phyloP scores from a whole-genome alignment of 2,113 vertebrate genomes.

The Perca flavescens region DNA sequence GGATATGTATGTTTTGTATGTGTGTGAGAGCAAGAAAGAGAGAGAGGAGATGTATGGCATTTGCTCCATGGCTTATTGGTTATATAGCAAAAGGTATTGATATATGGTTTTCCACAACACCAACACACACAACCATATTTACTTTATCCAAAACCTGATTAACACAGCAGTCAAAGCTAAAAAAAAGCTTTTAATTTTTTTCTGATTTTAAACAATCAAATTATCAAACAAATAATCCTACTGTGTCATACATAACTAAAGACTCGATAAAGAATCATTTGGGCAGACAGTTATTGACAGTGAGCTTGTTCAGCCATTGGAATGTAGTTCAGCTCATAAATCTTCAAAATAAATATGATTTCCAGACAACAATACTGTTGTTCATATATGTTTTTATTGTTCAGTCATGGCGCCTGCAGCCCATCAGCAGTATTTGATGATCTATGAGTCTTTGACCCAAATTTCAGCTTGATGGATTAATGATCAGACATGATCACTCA shows the following conservation, averaged over 20 bases:
- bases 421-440: constrained; percentile 9
- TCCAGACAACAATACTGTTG: constrained; percentile 11
- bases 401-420: background rate
- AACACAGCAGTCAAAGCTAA: background rate
- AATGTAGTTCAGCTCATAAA: constrained; percentile 7
- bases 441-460: constrained; percentile 56
- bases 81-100: background rate
- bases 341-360: background rate
- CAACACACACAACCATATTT: background rate
- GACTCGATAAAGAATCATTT: background rate
- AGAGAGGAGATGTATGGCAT: background rate
- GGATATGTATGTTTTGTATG: background rate
- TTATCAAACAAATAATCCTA: background rate
- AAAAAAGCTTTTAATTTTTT: background rate
- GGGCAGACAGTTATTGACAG: background rate
- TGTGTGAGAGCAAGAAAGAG: background rate
- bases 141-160: background rate
- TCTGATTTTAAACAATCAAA: background rate
- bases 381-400: constrained; percentile 12
- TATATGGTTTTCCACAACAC: background rate
- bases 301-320: background rate
- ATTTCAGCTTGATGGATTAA: constrained; percentile 52
- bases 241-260: constrained; percentile 11
- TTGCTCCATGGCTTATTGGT: background rate
- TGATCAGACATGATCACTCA: constrained; percentile 52